Evolutionary conservation across 2,888 invertebrate species (phyloP).

Genomic region (Azorinus chamasolen): DNA sequence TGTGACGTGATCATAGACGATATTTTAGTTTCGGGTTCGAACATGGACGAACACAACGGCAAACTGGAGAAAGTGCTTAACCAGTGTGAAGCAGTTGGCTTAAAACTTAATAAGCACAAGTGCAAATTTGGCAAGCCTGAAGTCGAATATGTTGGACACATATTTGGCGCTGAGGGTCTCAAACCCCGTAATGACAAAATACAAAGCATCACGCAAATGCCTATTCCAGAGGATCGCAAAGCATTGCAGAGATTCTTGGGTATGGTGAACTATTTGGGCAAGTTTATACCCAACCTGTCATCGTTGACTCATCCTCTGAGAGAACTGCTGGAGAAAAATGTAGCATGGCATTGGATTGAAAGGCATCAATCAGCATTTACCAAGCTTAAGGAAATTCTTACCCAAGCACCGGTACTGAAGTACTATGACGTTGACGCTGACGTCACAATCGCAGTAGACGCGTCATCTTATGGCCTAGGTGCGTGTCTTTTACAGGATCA

Average conservation of each 20-base stretch:
- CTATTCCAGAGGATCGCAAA: slow-evolving; percentile 46
- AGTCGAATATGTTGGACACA: slow-evolving; percentile 58
- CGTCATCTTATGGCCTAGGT: neutral
- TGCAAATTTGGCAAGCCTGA: slow-evolving; percentile 24
- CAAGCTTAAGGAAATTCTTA: neutral
- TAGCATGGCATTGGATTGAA: slow-evolving; percentile 40
- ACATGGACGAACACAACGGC: slow-evolving; percentile 33
- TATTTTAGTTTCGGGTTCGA: slow-evolving; percentile 39
- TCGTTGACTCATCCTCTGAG: slow-evolving; percentile 25
- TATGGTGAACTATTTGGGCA: slow-evolving; percentile 66
- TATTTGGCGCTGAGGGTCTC: slow-evolving; percentile 51
- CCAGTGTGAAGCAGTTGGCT: slow-evolving; percentile 19
- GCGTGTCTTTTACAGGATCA: slow-evolving; percentile 49
- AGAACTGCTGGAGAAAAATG: slow-evolving; percentile 30
- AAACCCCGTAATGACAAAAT: slow-evolving; percentile 50
- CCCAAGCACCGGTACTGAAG: neutral
- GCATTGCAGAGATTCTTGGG: slow-evolving; percentile 67
- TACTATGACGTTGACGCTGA: slow-evolving; percentile 27
- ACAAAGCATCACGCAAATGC: slow-evolving; percentile 44
- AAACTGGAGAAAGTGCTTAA: slow-evolving; percentile 28
- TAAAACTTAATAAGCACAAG: slow-evolving; percentile 31
- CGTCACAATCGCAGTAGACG: neutral
- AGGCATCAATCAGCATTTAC: neutral
- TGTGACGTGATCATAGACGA: slow-evolving; percentile 43
- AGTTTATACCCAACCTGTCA: slow-evolving; percentile 57